A percentile compares a stretch with the other conserved stretches of the same genome.
These are phyloP conservation scores for Chymomyza procnemis DNA, from an alignment of 2,888 invertebrate genomes.

Conservation along the genomic window DNA sequence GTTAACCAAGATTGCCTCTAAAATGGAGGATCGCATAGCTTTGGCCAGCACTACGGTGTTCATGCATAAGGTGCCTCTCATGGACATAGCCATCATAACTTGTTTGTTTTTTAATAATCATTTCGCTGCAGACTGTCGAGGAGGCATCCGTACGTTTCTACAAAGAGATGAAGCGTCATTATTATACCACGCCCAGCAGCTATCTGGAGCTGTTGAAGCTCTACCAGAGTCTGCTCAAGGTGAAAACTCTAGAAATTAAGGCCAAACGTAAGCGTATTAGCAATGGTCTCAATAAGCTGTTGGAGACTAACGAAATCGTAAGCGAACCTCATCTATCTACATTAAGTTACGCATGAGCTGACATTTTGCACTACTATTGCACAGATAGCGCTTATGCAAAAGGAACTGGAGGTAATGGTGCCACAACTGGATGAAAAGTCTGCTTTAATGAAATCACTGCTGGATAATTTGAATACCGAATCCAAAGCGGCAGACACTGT, in stretches of 20 bases:
- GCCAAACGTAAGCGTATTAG: conserved; percentile 84
- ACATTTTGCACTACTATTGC: neutral
- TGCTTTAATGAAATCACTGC: conserved; percentile 86
- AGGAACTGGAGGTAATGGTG: conserved; percentile 88
- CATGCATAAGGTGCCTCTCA: conserved; percentile 83
- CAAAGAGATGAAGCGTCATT: conserved; percentile 89
- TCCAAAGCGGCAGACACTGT: conserved; percentile 90
- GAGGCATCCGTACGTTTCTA: conserved; percentile 87
- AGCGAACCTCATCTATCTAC: conserved; percentile 18
- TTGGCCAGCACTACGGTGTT: conserved; percentile 84
- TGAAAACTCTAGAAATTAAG: conserved; percentile 84
- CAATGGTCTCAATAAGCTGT: conserved; percentile 83
- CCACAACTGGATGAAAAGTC: conserved; percentile 89
- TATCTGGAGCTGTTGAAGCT: conserved; percentile 91
- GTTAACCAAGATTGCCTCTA: conserved; percentile 81
- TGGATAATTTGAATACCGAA: conserved; percentile 87
- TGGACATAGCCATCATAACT: neutral
- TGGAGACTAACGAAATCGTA: conserved; percentile 77
- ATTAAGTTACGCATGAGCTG: neutral
- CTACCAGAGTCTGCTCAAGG: conserved; percentile 85
- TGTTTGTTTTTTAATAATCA: neutral
- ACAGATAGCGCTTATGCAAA: conserved; percentile 89
- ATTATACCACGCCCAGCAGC: conserved; percentile 95
- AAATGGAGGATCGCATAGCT: conserved; percentile 79
- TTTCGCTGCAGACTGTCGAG: conserved; percentile 84